Evolutionary conservation across 64 coral and sea anemone genomes (phyloP), one percentile per base, ranked within the genome.

Genomic region (Stichodactyla mertensii): DNA sequence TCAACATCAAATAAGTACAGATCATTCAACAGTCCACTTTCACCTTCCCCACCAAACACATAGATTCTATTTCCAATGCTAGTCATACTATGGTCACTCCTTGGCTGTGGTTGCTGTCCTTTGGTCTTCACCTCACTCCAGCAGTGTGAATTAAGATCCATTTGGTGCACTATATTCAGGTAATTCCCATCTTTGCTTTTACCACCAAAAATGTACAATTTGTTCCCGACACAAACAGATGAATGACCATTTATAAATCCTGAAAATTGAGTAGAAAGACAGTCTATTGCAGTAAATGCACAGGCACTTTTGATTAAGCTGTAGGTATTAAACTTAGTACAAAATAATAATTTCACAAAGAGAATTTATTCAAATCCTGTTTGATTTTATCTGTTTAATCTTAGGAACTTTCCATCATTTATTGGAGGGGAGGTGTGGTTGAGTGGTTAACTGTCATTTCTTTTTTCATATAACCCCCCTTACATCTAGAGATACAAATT

Each of bases 131-230:
- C 69, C 23, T 12, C 26, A 31, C 69, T 74, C 69, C 69, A 74
- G 10, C 69, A 1, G 23, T 26, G 24, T 11, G 69, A 36, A 2
- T 31, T 36, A 10, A 74, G 27, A 23, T 74, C 69, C 69, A 74
- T 74, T 74, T 74, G 69, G 10, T 74, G 69, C 69, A 74, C 36
- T 31, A 11, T 11, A 19, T 74, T 74, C 24, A 27, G 69, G 69
- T 74, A 74, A 27, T 22, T 74, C 12, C 69, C 69, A 74, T 74
- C 24, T 31, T 74, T 74, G 24, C 26, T 31, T 74, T 74, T 74
- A 74, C 69, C 69, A 74, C 69, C 69, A 74, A 74, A 74, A 74
- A 74, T 74, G 24, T 36, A 74, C 10, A 74, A 31, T 27, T 74
- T 74, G 10, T 74, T 11, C 27, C 69, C 24, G 14, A 9, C 24